Percentiles rank a stretch among this genome's conserved stretches.
Evolutionary conservation across 2,797 vertebrate species (phyloP).

Genomic region (Sciurus carolinensis): DNA sequence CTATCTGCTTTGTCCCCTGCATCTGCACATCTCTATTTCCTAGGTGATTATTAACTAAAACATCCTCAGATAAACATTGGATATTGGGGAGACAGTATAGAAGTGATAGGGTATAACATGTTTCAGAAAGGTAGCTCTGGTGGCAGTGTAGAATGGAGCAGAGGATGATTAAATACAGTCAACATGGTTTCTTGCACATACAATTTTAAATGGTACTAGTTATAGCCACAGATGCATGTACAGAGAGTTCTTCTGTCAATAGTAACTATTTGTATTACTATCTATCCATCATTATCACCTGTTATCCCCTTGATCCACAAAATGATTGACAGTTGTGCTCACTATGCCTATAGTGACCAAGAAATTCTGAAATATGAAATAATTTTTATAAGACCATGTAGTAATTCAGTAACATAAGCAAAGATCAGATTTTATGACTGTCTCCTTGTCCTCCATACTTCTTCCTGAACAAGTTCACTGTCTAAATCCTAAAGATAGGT

Average conservation of each 20-base stretch:
- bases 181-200: conserved; percentile 4
- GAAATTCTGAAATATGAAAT: conserved; percentile 60
- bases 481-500: conserved; percentile 41
- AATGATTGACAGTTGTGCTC: conserved; percentile 51
- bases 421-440: conserved; percentile 31
- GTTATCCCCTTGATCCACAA: conserved; percentile 20
- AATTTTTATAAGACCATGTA: conserved; percentile 27
- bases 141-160: background rate
- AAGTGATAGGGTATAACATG: background rate
- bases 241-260: background rate
- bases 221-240: background rate
- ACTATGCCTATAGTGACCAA: background rate
- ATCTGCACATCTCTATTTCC: background rate
- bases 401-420: conserved; percentile 50
- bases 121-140: background rate
- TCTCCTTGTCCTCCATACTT: conserved; percentile 23
- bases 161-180: background rate
- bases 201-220: background rate
- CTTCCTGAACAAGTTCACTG: conserved; percentile 34
- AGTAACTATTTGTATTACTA: conserved; percentile 7
- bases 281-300: background rate
- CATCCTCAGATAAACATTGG: background rate
- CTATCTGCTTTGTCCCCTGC: background rate
- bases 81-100: background rate
- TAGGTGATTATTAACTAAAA: background rate